Base-by-base conservation (phyloP, 2,888 invertebrate genomes). In the Gryllus longicercus region DNA sequence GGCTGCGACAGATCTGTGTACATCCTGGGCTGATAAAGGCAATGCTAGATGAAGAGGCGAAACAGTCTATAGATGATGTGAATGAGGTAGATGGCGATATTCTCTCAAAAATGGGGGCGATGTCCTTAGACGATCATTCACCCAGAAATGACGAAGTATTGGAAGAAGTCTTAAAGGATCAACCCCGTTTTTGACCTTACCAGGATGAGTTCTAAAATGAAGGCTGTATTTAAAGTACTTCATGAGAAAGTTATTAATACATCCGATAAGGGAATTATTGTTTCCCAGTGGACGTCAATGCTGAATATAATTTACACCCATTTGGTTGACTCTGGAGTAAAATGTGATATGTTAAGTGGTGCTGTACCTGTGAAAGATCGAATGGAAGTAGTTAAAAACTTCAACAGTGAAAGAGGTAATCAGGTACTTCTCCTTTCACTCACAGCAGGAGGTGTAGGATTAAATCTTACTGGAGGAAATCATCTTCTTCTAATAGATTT, bases 271-370 rank as follows among this genome's bases (percentile, higher is more conserved):
- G 91, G 92, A 0, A 92, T 96, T 11, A 90, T 99, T 10, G 96
- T 99, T 0, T 98, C 97, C 0, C 98, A 98, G 85, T 99, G 98
- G 98, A 94, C 96, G 0, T 91, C 92, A 1, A 92, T 96, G 84
- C 88, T 99, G 11, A 88, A 92, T 0, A 89, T 98, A 75, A 88
- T 98, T 12, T 91, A 91, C 63, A 84, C 86, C 0, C 92, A 94
- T 85, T 88, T 99, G 78, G 83, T 85, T 23, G 83, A 85, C 4
- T 86, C 87, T 21, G 86, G 88, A 0, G 21, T 21, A 21, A n/a
- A n/a, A n/a, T 91, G 90, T 84, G 90, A n/a, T n/a, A n/a, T n/a
- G n/a, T n/a, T n/a, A n/a, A n/a, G n/a, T n/a, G n/a, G n/a, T n/a
- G n/a, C n/a, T n/a, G n/a, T n/a, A n/a, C n/a, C n/a, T n/a, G n/a